Evolutionary conservation across 2,113 vertebrate species (phyloP), one percentile per base, ranked within the genome.

Genomic region (Macquaria australasica): DNA sequence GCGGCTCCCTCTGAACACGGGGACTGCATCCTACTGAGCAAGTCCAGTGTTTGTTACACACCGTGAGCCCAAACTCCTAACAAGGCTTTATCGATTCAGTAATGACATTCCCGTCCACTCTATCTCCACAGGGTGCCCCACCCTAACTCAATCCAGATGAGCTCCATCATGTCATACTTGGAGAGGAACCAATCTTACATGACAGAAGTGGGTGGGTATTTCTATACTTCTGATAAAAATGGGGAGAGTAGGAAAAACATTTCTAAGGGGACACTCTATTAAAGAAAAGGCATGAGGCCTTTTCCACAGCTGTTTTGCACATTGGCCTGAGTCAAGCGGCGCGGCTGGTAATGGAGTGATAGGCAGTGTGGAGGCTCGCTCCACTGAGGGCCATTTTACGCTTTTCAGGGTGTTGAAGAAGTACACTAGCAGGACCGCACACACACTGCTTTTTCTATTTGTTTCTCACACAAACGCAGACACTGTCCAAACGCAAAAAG

Each of bases 81-180:
- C 87, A 39, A 83, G 85, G 60, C 89, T 95, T 95, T 95, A 96
- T 96, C 91, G 87, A 90, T 95, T 94, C 86, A 92, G 92, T 92
- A 94, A 95, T 94, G 94, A 93, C 92, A 95, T 95, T 95, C 90
- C 84, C 64, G 72, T 95, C 92, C 89, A 93, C 89, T 95, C 93
- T 87, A 94, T 95, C 95, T 95, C 94, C 87, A 92, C 94, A 94
- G 94, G 94, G 95, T 94, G 93, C 95, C 92, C 93, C 95, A 83
- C 96, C 96, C 96, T 95, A 96, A 96, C 94, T 94, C 91, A 73
- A 95, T 95, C 95, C 95, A 96, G 95, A 96, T 96, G 96, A 95
- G 90, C 93, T 95, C 90, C 90, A 96, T 94, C 94, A 96, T 95
- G 95, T 96, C 96, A 96, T 96, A 96, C 90, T 96, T 96, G 96